Conservation (phyloP, 1,140 invertebrate genomes). For the Diorhabda elongata region DNA sequence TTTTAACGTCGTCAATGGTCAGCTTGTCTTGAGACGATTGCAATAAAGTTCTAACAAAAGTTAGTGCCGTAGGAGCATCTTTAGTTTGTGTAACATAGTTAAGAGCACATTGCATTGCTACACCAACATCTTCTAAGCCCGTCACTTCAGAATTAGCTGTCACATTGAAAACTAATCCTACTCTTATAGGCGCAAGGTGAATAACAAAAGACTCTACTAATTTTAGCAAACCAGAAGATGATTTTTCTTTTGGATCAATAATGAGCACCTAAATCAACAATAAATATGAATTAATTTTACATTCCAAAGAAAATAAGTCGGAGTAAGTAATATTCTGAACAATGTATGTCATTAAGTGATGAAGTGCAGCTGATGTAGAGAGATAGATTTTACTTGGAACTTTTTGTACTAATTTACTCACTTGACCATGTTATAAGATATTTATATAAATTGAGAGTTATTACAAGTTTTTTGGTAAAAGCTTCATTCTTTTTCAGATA, state of each 20-base stretch:
- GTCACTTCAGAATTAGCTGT: constrained; percentile 52
- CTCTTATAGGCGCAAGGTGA: constrained; percentile 80
- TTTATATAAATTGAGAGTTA: too few relatives aligned
- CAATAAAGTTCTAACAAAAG: constrained; percentile 34
- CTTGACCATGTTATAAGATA: too few relatives aligned
- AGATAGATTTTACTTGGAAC: too few relatives aligned
- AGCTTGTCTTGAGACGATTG: constrained; percentile 40
- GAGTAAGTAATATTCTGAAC: too few relatives aligned
- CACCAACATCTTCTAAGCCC: constrained; percentile 67
- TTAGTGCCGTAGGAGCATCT: constrained; percentile 32
- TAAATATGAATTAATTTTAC: not conserved
- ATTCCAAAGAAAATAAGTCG: too few relatives aligned
- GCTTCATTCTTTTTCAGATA: too few relatives aligned
- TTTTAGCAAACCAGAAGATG: constrained; percentile 71
- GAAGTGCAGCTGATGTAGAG: too few relatives aligned
- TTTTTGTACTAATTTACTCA: too few relatives aligned
- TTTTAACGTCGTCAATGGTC: constrained; percentile 64
- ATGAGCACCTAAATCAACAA: constrained; percentile 68
- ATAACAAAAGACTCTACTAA: constrained; percentile 88
- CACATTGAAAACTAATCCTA: constrained; percentile 85
- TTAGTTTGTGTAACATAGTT: constrained; percentile 85
- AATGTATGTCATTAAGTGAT: too few relatives aligned
- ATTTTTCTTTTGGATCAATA: constrained; percentile 75
- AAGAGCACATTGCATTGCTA: constrained; percentile 86
- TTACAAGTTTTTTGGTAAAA: too few relatives aligned